A percentile compares a stretch with the other conserved stretches of the same genome.
Conservation (phyloP, 2,888 invertebrate species). For the Euzetes globulus region DNA sequence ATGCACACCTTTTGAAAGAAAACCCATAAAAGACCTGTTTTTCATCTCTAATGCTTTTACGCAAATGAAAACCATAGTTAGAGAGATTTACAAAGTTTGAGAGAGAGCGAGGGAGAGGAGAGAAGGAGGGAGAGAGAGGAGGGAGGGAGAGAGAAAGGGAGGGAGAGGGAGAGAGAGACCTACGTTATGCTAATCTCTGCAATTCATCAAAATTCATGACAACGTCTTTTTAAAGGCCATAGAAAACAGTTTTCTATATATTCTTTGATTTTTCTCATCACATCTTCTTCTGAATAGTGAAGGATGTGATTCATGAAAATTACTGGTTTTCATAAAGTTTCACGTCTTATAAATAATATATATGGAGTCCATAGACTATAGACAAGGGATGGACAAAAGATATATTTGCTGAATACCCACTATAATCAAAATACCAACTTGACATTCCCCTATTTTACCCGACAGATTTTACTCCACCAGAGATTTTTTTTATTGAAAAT, state of each 20-base stretch:
- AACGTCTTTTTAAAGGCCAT: not conserved
- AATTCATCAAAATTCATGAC: not conserved
- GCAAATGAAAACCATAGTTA: not conserved
- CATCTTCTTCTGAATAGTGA: not conserved
- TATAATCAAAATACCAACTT: no score
- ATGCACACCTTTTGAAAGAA: not conserved
- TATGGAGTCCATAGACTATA: no score
- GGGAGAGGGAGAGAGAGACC: not conserved
- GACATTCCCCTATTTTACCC: no score
- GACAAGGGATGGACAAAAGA: no score
- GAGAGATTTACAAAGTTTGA: no score
- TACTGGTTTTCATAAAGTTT: not conserved
- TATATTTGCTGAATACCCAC: no score
- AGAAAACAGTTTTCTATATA: not conserved
- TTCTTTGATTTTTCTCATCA: not conserved
- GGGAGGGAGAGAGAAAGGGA: not conserved
- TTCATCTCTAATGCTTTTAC: not conserved
- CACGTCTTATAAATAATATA: not conserved
- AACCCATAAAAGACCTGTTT: not conserved
- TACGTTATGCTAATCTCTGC: not conserved
- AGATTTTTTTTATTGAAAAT: no score
- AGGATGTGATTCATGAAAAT: not conserved
- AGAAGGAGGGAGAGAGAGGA: not conserved
- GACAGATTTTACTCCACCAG: no score
- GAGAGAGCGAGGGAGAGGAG: no score